Evolutionary conservation across 2,113 vertebrate species (phyloP), one percentile per base, ranked within the genome.

Genomic region (Corynorhinus townsendii): DNA sequence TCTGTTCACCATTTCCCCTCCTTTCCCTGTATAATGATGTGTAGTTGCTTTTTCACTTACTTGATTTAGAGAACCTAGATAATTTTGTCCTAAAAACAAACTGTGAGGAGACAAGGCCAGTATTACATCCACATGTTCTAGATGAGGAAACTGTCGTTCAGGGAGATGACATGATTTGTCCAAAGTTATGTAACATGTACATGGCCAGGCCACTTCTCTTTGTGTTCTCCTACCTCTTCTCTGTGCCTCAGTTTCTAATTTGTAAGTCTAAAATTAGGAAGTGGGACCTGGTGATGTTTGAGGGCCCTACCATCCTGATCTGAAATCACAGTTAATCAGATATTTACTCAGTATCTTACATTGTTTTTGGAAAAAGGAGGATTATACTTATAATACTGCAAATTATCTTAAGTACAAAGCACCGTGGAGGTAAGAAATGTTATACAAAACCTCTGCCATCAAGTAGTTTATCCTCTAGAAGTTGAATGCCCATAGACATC

Each of bases 291-390:
- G 2, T 76, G 49, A 45, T 45, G 35, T 71, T 14, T 87, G 64
- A 85, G 76, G 75, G 10, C 17, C 89, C 52, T 85, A 1, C n/a
- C 19, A 4, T 81, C 24, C 30, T 89, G 45, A 86, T 73, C 52
- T 72, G 56, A 85, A 92, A 43, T 54, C 76, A 88, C 76, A 88
- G 30, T 52, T 71, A 90, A 69, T 85, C n/a, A 85, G 9, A 88
- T 88, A 72, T 22, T 90, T 89, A 91, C 38, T 94, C 92, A 87
- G 28, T 90, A 69, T 88, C 43, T 52, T 85, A 82, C 75, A 20
- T 47, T 54, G 16, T 82, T 77, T 83, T 69, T 35, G 33, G 64
- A 59, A 66, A n/a, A 88, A 79, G 56, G 47, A 91, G 49, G 30
- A 19, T 87, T 81, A 87, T 93, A 52, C 54, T 79, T 86, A 73